Percentiles rank a stretch among this genome's conserved stretches.
phyloP scores from a whole-genome alignment of 2,113 vertebrate species.

The Callopanchax toddi region DNA sequence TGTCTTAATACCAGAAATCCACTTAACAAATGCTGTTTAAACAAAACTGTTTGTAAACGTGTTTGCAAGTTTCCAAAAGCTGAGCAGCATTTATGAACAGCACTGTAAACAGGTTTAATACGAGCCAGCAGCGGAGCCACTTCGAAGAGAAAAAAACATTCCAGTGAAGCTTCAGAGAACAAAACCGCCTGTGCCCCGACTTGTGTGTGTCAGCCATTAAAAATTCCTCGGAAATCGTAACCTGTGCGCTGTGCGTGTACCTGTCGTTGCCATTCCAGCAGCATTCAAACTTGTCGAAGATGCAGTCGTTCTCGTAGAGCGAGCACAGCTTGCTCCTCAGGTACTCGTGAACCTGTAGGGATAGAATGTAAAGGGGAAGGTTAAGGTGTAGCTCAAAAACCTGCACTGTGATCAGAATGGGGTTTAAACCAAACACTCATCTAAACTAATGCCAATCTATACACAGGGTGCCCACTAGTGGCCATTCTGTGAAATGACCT shows the following conservation, averaged over 20 bases:
- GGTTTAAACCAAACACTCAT: not conserved
- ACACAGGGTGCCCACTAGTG: conserved; percentile 42
- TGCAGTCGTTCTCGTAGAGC: conserved; percentile 84
- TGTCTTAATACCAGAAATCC: too few species aligned
- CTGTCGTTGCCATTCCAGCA: conserved; percentile 85
- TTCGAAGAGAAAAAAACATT: not conserved
- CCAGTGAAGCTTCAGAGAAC: not conserved
- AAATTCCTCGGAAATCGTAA: not conserved
- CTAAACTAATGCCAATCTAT: not conserved
- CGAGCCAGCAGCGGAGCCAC: not conserved
- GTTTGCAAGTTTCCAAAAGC: not conserved
- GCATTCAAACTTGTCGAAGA: conserved; percentile 85
- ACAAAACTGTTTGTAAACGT: not conserved
- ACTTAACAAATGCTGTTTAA: not conserved
- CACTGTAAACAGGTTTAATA: not conserved
- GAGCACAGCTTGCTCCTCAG: conserved; percentile 84
- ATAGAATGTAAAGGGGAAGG: not conserved
- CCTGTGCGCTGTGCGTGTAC: conserved; percentile 31
- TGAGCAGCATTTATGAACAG: not conserved
- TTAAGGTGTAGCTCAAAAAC: not conserved
- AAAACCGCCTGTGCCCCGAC: not conserved
- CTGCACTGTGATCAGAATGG: not conserved
- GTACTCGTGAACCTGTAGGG: conserved; percentile 79
- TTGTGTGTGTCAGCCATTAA: not conserved
- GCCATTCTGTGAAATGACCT: conserved; percentile 7